Conservation (phyloP, 2,797 vertebrate genomes). For the Muraenolepis orangiensis region DNA sequence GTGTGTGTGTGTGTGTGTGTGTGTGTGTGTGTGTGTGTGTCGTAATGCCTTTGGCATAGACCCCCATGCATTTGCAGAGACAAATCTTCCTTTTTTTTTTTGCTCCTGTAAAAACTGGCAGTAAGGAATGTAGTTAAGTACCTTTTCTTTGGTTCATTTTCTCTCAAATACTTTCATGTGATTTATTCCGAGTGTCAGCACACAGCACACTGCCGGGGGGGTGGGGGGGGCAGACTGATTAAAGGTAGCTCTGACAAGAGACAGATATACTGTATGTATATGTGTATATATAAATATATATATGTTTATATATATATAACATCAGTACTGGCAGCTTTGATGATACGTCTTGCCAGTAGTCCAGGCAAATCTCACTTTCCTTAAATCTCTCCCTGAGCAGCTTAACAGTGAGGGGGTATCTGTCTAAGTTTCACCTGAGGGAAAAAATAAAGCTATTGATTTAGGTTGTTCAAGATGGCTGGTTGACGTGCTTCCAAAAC, state of each 20-base stretch:
- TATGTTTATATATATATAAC: too few relatives aligned
- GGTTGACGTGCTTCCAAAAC: background rate
- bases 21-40: background rate
- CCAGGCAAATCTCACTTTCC: background rate
- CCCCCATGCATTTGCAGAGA: background rate
- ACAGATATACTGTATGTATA: background rate
- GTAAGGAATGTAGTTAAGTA: background rate
- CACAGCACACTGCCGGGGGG: background rate
- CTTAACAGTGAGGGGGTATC: background rate
- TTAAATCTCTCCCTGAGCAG: background rate
- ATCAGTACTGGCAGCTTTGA: slow-evolving; percentile 1
- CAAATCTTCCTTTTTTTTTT: background rate
- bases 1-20: too few relatives aligned
- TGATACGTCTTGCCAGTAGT: slow-evolving; percentile 19
- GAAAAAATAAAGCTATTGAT: background rate
- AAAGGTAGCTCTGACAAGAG: background rate
- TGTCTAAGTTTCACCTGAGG: background rate
- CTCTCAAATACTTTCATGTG: background rate
- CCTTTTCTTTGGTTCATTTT: background rate
- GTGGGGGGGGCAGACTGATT: background rate
- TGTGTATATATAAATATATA: too few relatives aligned
- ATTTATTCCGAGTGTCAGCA: background rate
- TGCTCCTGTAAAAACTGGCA: background rate
- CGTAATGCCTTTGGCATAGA: background rate
- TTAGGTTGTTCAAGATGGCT: background rate